These are phyloP conservation scores for Pterois miles DNA, from an alignment of 2,797 vertebrate genomes.

Conservation along the genomic window DNA sequence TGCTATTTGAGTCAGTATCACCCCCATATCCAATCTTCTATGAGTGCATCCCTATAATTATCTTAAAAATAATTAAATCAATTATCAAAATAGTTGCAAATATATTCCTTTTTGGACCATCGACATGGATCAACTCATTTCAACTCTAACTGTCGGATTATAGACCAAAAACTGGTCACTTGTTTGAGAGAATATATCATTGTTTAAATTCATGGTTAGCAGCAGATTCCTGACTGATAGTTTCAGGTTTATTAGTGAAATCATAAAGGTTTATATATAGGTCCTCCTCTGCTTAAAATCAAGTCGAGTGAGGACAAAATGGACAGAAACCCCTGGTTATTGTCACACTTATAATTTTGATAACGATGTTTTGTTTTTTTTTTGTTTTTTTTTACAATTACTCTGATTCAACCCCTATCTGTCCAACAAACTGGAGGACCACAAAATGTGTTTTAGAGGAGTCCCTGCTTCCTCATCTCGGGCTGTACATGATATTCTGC, in stretches of 20 bases:
- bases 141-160: neutral
- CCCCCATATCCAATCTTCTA: no score
- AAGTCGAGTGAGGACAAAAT: neutral
- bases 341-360: neutral
- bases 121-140: neutral
- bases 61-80: no score
- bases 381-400: no score
- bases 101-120: neutral
- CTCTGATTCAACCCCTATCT: constrained; percentile 21
- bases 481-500: neutral
- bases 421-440: neutral
- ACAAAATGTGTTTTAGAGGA: neutral
- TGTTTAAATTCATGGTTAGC: neutral
- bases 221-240: neutral
- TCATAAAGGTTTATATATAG: neutral
- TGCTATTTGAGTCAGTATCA: no score
- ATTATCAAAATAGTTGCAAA: neutral
- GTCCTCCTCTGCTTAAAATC: neutral
- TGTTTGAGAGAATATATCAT: neutral
- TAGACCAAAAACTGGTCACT: neutral
- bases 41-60: no score
- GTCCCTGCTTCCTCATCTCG: neutral
- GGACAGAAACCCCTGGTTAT: neutral
- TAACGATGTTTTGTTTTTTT: neutral
- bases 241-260: neutral